Evolutionary conservation across 2,888 invertebrate genomes (phyloP), one percentile per base, ranked within the genome.

Genomic region (Lomographa bimaculata): DNA sequence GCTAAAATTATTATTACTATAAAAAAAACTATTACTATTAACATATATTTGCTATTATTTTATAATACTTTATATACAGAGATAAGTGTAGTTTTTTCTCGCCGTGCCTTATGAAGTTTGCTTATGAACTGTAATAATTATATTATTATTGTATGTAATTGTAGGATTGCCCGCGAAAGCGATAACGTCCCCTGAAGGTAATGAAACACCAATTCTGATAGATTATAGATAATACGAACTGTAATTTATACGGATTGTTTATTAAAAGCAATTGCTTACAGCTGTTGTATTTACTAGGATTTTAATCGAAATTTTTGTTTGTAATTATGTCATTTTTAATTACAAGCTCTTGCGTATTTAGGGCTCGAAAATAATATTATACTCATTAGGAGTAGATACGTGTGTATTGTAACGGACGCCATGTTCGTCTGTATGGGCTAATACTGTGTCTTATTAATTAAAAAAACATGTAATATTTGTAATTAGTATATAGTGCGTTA

Each of bases 111-210:
- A 62, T 35, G 43, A 50, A 47, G 29, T 52, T 46, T 44, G 54
- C 59, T 61, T 55, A 54, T 43, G 40, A 17, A 38, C 8, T 21
- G 24, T 42, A 26, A 24, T 37, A 30, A 35, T 28, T 34, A 20
- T 37, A 39, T 37, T 30, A 24, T 44, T 36, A 35, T 26, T 36
- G 39, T 30, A 7, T 29, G 17, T 44, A 56, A 51, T n/a, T 26
- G 11, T 42, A 38, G 27, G 32, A 54, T 67, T 69, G 83, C 81
- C 82, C 85, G 73, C 78, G 79, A 36, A 69, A 71, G 78, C 75
- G 71, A 53, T 71, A 68, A 73, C 85, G 87, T 87, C 87, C 86
- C 85, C 86, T 87, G 86, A 73, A 86, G 86, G 87, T 87, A 82
- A 65, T 54, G 54, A 52, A 79, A 89, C 87, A 89, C 87, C 87